These are phyloP conservation scores for Perccottus glenii DNA, from an alignment of 2,113 vertebrate species.

Conservation along the genomic window DNA sequence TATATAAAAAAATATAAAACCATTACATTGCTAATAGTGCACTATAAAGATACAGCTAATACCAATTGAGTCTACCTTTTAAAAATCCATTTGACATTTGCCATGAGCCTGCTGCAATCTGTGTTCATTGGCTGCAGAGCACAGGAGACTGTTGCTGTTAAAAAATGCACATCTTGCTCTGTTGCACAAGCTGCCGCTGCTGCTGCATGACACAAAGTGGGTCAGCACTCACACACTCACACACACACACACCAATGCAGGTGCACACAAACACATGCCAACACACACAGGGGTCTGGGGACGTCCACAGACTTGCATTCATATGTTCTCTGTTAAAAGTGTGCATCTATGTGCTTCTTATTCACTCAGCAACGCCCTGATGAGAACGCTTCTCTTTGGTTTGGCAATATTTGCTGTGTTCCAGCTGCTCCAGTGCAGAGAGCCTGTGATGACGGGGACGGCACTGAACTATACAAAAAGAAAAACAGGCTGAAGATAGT, in stretches of 20 bases:
- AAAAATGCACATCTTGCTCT: slow-evolving; percentile 72
- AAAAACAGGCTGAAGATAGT: slow-evolving; percentile 12
- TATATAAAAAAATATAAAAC: too few species aligned
- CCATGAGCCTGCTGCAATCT: not conserved
- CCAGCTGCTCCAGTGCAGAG: slow-evolving; percentile 48
- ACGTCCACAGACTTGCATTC: slow-evolving; percentile 27
- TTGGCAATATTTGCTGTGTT: slow-evolving; percentile 50
- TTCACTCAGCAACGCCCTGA: slow-evolving; percentile 29
- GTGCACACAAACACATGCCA: slow-evolving; percentile 12
- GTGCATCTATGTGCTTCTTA: slow-evolving; percentile 15
- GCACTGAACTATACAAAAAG: slow-evolving; percentile 6
- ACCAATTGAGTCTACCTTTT: too few species aligned
- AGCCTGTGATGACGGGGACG: slow-evolving; percentile 32
- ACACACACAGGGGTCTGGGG: slow-evolving; percentile 13
- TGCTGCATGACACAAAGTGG: slow-evolving; percentile 72
- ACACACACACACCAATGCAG: slow-evolving; percentile 12
- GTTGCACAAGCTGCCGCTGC: slow-evolving; percentile 68
- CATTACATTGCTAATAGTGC: not conserved
- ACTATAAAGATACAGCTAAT: too few species aligned
- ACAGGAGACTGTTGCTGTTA: slow-evolving; percentile 69
- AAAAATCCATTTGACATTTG: slow-evolving; percentile 1
- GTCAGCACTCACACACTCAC: slow-evolving; percentile 50
- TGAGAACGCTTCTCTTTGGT: slow-evolving; percentile 26
- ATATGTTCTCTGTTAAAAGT: slow-evolving; percentile 38
- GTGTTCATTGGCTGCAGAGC: slow-evolving; percentile 35